These are phyloP conservation scores for Petrophora chlorosata DNA, from an alignment of 2,888 invertebrate genomes.

Conservation along the genomic window DNA sequence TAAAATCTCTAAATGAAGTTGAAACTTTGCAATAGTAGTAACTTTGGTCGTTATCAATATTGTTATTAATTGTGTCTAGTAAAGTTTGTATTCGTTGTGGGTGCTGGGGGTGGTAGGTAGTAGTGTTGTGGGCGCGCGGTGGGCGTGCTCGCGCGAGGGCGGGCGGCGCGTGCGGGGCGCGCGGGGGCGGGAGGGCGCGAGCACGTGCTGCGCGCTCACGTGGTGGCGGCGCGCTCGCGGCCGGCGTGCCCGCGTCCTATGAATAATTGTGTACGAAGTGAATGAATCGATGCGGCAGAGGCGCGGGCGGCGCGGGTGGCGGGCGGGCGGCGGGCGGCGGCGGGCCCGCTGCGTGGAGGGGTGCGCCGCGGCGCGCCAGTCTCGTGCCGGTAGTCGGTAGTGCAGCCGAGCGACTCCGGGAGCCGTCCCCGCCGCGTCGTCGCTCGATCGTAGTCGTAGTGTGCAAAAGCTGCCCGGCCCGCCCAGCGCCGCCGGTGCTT, in stretches of 20 bases:
- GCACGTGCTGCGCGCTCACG: slow-evolving; percentile 80
- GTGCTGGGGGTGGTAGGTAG: slow-evolving; percentile 14
- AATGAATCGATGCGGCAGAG: slow-evolving; percentile 81
- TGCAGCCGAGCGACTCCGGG: slow-evolving; percentile 86
- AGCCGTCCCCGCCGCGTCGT: slow-evolving; percentile 84
- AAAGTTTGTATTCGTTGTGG: slow-evolving; percentile 5
- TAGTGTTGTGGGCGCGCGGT: slow-evolving; percentile 26
- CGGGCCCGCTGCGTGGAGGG: slow-evolving; percentile 68
- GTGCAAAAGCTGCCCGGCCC: slow-evolving; percentile 72
- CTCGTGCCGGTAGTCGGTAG: slow-evolving; percentile 89
- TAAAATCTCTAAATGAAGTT: background rate
- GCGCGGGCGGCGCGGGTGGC: slow-evolving; percentile 63
- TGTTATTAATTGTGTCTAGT: slow-evolving; percentile 2
- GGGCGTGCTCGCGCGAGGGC: slow-evolving; percentile 47
- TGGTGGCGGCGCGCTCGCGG: slow-evolving; percentile 68
- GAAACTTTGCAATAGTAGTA: background rate
- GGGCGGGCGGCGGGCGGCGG: slow-evolving; percentile 58
- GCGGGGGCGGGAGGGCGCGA: slow-evolving; percentile 53
- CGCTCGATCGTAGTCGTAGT: slow-evolving; percentile 85
- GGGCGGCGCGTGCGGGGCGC: slow-evolving; percentile 50
- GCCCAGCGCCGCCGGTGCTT: slow-evolving; percentile 71
- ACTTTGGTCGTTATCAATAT: slow-evolving; percentile 10
- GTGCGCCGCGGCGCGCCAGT: slow-evolving; percentile 83
- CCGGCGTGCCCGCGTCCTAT: slow-evolving; percentile 74
- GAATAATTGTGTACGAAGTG: slow-evolving; percentile 82